Base-by-base conservation (phyloP, 2,113 vertebrate genomes). In the Anhinga rufa region DNA sequence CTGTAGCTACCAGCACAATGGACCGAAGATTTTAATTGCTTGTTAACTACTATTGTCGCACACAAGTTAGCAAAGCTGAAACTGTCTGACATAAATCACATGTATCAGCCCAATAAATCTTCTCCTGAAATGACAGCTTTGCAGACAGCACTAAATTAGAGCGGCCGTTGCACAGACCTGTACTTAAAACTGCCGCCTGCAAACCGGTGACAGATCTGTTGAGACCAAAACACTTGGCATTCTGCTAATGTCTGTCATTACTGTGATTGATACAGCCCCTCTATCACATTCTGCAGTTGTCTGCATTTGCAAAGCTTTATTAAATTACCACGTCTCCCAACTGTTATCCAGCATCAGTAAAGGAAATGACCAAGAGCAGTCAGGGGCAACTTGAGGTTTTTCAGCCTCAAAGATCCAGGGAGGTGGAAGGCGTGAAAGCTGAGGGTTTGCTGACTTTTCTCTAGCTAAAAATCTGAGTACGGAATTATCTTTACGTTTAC, bases 211-310 rank as follows among this genome's bases (percentile, higher is more conserved):
- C 88, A 85, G 95, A 96, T 92, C 96, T 95, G 97, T 75, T 97
- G 98, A 98, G 98, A 98, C 98, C 98, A 96, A 98, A 98, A 98
- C 98, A 97, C 98, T 98, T 98, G 98, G 98, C 98, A 98, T 97
- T 97, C 98, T 98, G 98, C 98, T 99, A 99, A 99, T 98, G 98
- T 97, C 98, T 97, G 97, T 98, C 99, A 99, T 99, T 99, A 99
- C 94, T 75, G 93, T 99, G 98, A 99, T 99, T 98, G 98, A 98
- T 98, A 97, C 98, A 95, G 97, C 97, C 98, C 98, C 98, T 98
- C 61, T 98, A 98, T 98, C 97, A 96, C 93, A 83, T 66, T 70
- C 93, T 88, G 95, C 97, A 97, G 84, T 96, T 82, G 95, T 88
- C 77, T 76, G 18, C 84, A 60, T 96, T 97, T 95, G 93, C 97